Conservation (phyloP, 2,113 vertebrate genomes). For the Cyanoderma ruficeps region DNA sequence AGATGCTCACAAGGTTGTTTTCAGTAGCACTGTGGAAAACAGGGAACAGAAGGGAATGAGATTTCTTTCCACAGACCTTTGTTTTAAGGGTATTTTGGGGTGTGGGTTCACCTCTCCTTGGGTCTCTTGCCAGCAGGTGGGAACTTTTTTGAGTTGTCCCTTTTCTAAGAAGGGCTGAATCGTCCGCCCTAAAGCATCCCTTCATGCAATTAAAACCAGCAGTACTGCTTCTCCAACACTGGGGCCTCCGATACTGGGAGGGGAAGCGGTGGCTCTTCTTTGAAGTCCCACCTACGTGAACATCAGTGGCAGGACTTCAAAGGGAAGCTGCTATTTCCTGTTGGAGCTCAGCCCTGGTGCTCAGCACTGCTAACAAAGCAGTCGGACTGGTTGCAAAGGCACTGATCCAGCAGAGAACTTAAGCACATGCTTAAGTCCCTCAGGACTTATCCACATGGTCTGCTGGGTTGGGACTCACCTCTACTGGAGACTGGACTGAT, state of each 20-base stretch:
- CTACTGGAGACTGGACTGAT: background rate
- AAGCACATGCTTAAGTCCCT: conserved; percentile 59
- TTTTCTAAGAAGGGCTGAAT: conserved; percentile 55
- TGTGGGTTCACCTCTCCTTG: background rate
- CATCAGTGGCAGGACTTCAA: conserved; percentile 72
- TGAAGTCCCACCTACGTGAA: conserved; percentile 72
- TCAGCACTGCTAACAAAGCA: conserved; percentile 66
- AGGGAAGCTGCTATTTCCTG: conserved; percentile 66
- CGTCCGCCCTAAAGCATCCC: conserved; percentile 50
- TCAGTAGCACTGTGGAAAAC: background rate
- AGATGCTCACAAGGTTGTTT: background rate
- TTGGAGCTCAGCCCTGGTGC: conserved; percentile 60
- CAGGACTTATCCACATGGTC: conserved; percentile 2
- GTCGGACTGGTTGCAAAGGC: conserved; percentile 53
- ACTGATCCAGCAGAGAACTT: conserved; percentile 60
- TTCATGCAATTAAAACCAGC: conserved; percentile 68
- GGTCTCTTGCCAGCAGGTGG: conserved; percentile 36
- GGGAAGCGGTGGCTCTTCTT: conserved; percentile 60
- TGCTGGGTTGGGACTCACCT: background rate
- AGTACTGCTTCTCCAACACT: conserved; percentile 58
- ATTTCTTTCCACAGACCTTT: background rate
- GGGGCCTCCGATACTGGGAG: conserved; percentile 60
- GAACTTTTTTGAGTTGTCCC: conserved; percentile 32
- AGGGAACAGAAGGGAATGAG: background rate
- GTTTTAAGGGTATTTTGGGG: background rate